Base-by-base conservation (phyloP, 2,888 invertebrate species). In the Orthosia gothica region DNA sequence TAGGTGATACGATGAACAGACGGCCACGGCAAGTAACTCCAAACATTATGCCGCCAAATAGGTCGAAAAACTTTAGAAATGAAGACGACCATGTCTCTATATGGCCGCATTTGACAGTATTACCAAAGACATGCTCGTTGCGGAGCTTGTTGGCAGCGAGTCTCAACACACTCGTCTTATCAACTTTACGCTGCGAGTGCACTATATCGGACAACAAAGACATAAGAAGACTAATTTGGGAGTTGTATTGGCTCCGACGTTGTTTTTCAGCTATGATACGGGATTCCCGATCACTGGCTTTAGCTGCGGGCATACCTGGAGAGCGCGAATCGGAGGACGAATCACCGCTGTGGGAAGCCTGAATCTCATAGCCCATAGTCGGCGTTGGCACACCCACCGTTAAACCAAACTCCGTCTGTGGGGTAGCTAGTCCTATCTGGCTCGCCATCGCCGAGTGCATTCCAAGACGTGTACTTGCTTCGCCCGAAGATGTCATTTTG, bases 201-300 rank as follows among this genome's bases (percentile, higher is more conserved):
- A 98, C 97, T 73, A 99, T 98, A 93, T 98, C 97, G n/a, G 99
- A 98, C 83, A 99, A 97, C 89, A 99, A 97, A 62, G 97, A 97
- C 82, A 98, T 98, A 93, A 99, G 97, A 92, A 98, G 98, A 75
- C 97, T 97, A 88, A 99, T 99, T 92, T 98, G 98, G 49, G 97
- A 97, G 95, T 99, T 99, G 87, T 99, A 97, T 92, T 98, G 98
- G 93, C 99, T 99, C 74, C 99, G 97, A 52, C 99, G 97, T 93
- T 98, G 98, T 94, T 99, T 99, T 93, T 99, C 99, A 15, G 99
- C 99, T 91, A 98, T 97, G 91, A 99, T 99, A 79, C 99, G 97
- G 88, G 98, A 97, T 91, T 98, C 98, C 75, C 99, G 97, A 90
- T 98, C 98, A 88, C 97, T 98, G 85, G 98, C 98, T 88, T 94